Percentiles rank a stretch among this genome's conserved stretches.
Evolutionary conservation across 2,113 vertebrate species (phyloP).

Genomic region (Bothrops jararaca): DNA sequence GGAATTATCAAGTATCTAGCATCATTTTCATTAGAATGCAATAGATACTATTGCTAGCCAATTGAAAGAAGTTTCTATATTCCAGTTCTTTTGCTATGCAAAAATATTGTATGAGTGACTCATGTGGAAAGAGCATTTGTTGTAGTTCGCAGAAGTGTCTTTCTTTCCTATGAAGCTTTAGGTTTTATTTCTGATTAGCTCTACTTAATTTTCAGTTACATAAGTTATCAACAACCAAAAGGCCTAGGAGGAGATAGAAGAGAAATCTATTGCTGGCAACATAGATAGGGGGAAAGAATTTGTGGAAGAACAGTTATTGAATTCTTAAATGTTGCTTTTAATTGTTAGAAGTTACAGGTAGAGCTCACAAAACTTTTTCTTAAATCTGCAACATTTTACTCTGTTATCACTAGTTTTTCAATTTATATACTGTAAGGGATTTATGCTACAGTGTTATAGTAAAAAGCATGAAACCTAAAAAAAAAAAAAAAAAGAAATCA

Average conservation of each 20-base stretch:
- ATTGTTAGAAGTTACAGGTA: no score
- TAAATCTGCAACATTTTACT: neutral
- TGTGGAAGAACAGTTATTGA: neutral
- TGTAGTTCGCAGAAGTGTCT: neutral
- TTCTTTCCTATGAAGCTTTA: neutral
- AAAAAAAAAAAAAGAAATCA: no score
- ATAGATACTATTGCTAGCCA: neutral
- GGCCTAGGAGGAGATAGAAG: neutral
- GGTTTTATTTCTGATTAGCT: neutral
- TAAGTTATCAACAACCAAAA: neutral
- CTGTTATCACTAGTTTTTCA: neutral
- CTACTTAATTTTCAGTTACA: neutral
- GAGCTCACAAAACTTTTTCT: no score
- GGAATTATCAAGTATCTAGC: neutral
- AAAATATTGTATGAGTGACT: neutral
- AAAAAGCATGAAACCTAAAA: neutral
- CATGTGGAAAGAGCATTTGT: neutral
- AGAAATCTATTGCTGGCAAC: neutral
- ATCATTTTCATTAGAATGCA: neutral
- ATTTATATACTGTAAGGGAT: neutral
- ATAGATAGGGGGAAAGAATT: neutral
- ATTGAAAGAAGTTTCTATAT: neutral
- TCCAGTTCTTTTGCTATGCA: neutral
- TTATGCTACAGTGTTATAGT: neutral
- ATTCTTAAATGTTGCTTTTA: neutral